Conservation (phyloP, 2,888 invertebrate species). For the Calephelis perditalis region DNA sequence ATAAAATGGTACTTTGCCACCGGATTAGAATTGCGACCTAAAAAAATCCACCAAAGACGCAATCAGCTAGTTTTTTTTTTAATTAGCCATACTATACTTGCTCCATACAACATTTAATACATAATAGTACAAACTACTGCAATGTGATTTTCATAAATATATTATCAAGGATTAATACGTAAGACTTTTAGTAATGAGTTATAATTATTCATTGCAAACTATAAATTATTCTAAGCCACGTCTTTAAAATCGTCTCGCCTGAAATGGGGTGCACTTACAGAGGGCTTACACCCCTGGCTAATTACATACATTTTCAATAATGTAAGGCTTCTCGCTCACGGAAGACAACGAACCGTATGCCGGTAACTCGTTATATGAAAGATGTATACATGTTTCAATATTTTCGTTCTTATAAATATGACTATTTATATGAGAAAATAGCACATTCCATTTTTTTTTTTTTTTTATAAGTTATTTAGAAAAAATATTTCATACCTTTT, state of each 20-base stretch:
- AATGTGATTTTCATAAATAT: too few relatives aligned
- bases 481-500: too few relatives aligned
- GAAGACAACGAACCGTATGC: neutral
- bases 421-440: neutral
- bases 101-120: too few relatives aligned
- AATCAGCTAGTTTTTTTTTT: too few relatives aligned
- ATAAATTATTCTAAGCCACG: neutral
- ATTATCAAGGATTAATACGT: too few relatives aligned
- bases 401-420: neutral
- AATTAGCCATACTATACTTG: too few relatives aligned
- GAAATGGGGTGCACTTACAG: neutral
- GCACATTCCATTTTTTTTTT: too few relatives aligned
- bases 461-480: too few relatives aligned
- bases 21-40: too few relatives aligned
- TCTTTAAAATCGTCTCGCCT: neutral
- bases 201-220: neutral
- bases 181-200: neutral
- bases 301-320: conserved; percentile 15
- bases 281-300: neutral
- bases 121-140: too few relatives aligned
- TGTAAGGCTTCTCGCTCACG: conserved; percentile 6
- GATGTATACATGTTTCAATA: neutral
- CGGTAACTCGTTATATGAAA: neutral
- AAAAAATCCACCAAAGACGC: too few relatives aligned
- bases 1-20: too few relatives aligned